Evolutionary conservation across 2,113 vertebrate species (phyloP), one percentile per base, ranked within the genome.

Genomic region (Bos javanicus): DNA sequence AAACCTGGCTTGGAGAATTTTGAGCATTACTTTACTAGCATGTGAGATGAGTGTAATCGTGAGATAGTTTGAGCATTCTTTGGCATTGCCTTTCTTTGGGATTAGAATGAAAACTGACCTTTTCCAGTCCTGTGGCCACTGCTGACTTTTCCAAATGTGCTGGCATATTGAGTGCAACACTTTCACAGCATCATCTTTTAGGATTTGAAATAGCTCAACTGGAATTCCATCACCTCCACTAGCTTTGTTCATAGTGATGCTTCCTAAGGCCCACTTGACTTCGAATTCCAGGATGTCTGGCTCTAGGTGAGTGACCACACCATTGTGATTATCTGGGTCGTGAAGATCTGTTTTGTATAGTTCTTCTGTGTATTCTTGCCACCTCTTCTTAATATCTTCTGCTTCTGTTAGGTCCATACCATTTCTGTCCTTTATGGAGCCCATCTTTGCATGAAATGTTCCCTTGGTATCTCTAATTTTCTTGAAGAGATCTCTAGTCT

Each of bases 41-140:
- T n/a, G 30, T 64, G 62, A 64, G 33, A 64, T 64, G 30, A 64
- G 15, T 64, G 7, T 30, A n/a, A 2, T n/a, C 17, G 62, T 64
- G 62, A 0, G 3, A 0, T 64, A n/a, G 62, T 64, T 17, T 64
- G 30, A 64, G 7, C 62, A 64, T 64, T n/a, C 0, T n/a, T 64
- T 64, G 62, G 16, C 33, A 19, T 17, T 64, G 62, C 7, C 7
- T 64, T 64, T 64, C 62, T 64, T 64, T n/a, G 62, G 4, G 33
- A 64, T n/a, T n/a, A 16, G 7, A n/a, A n/a, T 64, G 33, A 64
- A n/a, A n/a, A 64, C 62, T 64, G 62, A 64, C 33, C 30, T n/a
- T 64, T 64, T 64, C 15, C 4, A 64, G 62, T 64, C 62, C 62
- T 0, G 2, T 64, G 62, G 62, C 33, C 7, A n/a, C 62, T 64